Evolutionary conservation across 2,797 vertebrate genomes (phyloP), one percentile per base, ranked within the genome.

Genomic region (Steatocranus sp.): DNA sequence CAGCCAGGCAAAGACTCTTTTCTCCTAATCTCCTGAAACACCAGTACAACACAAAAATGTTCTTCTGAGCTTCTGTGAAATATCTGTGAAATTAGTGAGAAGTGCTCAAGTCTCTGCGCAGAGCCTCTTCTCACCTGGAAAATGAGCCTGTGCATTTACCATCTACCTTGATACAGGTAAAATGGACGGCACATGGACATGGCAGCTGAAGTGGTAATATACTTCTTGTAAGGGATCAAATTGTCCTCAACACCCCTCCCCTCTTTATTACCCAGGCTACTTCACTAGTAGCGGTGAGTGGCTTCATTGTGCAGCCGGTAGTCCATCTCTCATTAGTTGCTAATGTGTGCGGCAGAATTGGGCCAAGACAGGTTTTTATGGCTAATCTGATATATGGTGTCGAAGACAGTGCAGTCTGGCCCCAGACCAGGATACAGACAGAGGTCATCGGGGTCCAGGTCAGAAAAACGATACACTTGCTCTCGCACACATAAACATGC

Each of bases 61-160:
- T 90, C 91, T 83, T 74, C 88, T 66, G 88, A 91, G 90, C 87
- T 82, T 84, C 87, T 87, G 90, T 92, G 91, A 93, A 93, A 92
- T 94, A 92, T 93, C 92, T 93, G 94, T 95, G 94, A 95, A 94
- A 94, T 94, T 91, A 94, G 89, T 75, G 34, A 88, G 83, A 91
- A 92, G 90, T 80, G 85, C 80, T 87, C 50, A 56, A 82, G 87
- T 83, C 87, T 87, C 80, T 66, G 83, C 43, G 63, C 82, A 84
- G 86, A 88, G 86, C 74, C 88, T 89, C 86, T 93, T 91, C 91
- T 93, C 91, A 92, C 91, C 89, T 91, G 81, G 84, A 90, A 92
- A 91, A 94, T 91, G 89, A 92, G 92, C 74, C 85, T 50, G 63
- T 70, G 88, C 76, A 34, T 91, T 93, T 83, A 82, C 88, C 75